Conservation (phyloP, 2,888 invertebrate species). For the Lathronympha strigana region DNA sequence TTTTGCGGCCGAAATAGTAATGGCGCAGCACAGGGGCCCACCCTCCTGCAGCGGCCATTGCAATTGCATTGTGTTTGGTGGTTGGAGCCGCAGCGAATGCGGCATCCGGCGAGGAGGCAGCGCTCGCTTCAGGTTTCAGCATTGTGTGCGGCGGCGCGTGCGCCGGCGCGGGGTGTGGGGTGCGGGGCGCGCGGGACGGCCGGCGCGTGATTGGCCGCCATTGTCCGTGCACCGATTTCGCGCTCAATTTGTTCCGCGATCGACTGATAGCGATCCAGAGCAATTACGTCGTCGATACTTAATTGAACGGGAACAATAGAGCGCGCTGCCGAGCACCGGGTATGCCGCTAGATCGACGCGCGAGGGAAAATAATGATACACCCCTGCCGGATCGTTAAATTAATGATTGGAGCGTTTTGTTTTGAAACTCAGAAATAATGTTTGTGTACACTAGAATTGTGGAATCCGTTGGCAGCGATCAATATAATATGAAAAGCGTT, state of each 20-base stretch:
- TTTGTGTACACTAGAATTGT: slow-evolving; percentile 35
- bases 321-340: slow-evolving; percentile 11
- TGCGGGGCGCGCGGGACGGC: slow-evolving; percentile 49
- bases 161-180: slow-evolving; percentile 51
- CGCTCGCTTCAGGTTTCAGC: slow-evolving; percentile 61
- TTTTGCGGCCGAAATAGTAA: slow-evolving; percentile 29
- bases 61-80: slow-evolving; percentile 46
- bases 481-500: slow-evolving; percentile 42
- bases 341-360: neutral
- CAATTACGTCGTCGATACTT: slow-evolving; percentile 61
- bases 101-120: slow-evolving; percentile 57
- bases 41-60: slow-evolving; percentile 45
- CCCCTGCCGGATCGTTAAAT: slow-evolving; percentile 23
- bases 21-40: slow-evolving; percentile 34
- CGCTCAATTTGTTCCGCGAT: slow-evolving; percentile 72
- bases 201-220: slow-evolving; percentile 53
- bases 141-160: slow-evolving; percentile 68
- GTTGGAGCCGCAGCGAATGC: slow-evolving; percentile 55
- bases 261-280: slow-evolving; percentile 53
- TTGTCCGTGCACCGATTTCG: slow-evolving; percentile 57
- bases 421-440: slow-evolving; percentile 37
- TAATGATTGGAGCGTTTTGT: slow-evolving; percentile 37
- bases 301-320: slow-evolving; percentile 54
- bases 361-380: slow-evolving; percentile 12
- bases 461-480: slow-evolving; percentile 39